Evolutionary conservation across 2,888 invertebrate genomes (phyloP).

Genomic region (Alloplasta piceator): DNA sequence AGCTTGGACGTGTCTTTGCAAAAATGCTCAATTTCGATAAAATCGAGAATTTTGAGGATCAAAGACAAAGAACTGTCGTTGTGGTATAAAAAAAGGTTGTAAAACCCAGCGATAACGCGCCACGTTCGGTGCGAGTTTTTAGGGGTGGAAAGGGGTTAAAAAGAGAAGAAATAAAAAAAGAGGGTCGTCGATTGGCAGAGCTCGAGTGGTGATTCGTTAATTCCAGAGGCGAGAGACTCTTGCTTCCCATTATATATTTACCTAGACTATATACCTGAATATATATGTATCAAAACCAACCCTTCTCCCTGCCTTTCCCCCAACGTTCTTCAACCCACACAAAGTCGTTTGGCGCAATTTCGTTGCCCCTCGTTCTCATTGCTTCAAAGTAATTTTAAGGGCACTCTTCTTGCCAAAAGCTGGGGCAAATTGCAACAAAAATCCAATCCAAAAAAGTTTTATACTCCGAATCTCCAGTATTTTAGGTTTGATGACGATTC

Average conservation of each 20-base stretch:
- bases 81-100: conserved; percentile 24
- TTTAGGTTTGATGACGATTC: too few relatives aligned
- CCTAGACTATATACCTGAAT: background rate
- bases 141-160: conserved; percentile 49
- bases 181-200: conserved; percentile 70
- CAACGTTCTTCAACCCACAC: conserved; percentile 74
- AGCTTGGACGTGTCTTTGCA: too few relatives aligned
- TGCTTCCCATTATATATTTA: conserved; percentile 39
- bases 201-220: conserved; percentile 73
- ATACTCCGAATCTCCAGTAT: too few relatives aligned
- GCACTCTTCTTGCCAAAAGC: conserved; percentile 12
- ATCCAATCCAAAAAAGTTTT: too few relatives aligned
- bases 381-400: conserved; percentile 25
- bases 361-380: conserved; percentile 43
- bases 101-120: conserved; percentile 42
- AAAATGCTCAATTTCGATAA: background rate
- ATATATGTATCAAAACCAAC: conserved; percentile 26
- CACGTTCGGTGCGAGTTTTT: background rate
- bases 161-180: conserved; percentile 64
- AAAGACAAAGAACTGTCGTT: conserved; percentile 41
- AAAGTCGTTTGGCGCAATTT: conserved; percentile 65
- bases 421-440: conserved; percentile 31
- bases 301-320: conserved; percentile 60
- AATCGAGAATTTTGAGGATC: background rate
- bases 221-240: conserved; percentile 67